A percentile compares a stretch with the other conserved stretches of the same genome.
These are phyloP conservation scores for Mellilla xanthometata DNA, from an alignment of 2,888 invertebrate species.

Conservation along the genomic window DNA sequence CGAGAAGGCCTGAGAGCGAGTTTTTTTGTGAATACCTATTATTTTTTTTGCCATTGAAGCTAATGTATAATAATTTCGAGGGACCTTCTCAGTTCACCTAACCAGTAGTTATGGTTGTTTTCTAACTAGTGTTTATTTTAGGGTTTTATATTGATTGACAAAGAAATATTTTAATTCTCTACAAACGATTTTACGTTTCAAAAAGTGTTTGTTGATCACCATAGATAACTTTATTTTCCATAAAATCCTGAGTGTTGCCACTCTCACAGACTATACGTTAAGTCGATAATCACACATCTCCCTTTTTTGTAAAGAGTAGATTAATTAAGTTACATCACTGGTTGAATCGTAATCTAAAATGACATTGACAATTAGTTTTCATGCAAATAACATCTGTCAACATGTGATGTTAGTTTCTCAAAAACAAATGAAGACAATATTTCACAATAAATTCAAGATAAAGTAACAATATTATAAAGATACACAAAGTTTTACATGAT, in stretches of 20 bases:
- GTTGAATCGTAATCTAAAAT: neutral
- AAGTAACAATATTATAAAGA: neutral
- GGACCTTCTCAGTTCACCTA: no score
- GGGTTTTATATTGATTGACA: no score
- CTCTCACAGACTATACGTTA: neutral
- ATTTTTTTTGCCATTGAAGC: no score
- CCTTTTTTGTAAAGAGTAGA: neutral
- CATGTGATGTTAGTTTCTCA: neutral
- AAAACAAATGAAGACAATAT: neutral
- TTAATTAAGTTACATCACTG: neutral
- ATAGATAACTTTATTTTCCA: slow-evolving; percentile 11
- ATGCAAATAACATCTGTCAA: neutral
- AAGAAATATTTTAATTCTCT: no score
- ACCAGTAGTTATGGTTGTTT: no score
- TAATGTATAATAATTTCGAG: no score
- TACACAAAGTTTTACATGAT: neutral
- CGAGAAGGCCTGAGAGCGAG: no score
- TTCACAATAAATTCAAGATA: no score
- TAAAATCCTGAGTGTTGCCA: neutral
- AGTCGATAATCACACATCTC: neutral
- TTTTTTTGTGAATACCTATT: no score
- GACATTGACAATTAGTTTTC: neutral
- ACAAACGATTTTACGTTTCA: no score
- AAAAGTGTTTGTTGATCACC: slow-evolving; percentile 13
- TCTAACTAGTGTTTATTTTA: no score